Base-by-base conservation (phyloP, 30 jellyfish, hydroid and myxozoan genomes). In the Cassiopea xamachana region DNA sequence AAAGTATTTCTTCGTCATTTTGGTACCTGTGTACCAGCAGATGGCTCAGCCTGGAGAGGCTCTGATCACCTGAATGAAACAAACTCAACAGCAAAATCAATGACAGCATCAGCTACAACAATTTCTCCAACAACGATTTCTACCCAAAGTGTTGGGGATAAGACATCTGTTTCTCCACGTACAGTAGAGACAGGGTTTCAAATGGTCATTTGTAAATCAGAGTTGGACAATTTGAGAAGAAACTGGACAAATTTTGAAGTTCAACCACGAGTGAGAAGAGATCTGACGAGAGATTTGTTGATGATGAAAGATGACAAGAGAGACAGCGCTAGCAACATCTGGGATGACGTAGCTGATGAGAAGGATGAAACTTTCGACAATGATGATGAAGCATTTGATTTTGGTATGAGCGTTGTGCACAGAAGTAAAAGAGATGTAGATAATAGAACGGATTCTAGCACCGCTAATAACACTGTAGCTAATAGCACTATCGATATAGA, bases 21-120 rank as follows among this genome's bases (percentile, higher is more conserved):
- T 58, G 97, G 92, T 48, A 59, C 60, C 19, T 90, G 97, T 45
- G 79, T 90, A 8, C 82, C 82, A 16, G 75, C 97, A n/a, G 86
- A 90, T 74, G 97, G 97, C 17, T 70, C 92, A 2, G 82, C 92
- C 14, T 90, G 97, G 97, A 7, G 60, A 18, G 85, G 43, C 39
- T 17, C 59, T 18, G 90, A 62, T 14, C 73, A 59, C 76, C 62
- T 48, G 50, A 90, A 80, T 69, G 79, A 60, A 39, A 90, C 90
- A 0, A 90, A 83, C 77, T 10, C 92, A 39, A 83, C 91, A 48
- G 39, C 77, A 7, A 27, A 27, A 27, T 27, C 39, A 27, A 60
- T 83, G 10, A 61, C 83, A 69, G 74, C 77, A 67, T 60, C 81
- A 17, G 39, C 39, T 27, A 79, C 91, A 15, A 83, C 75, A n/a